phyloP scores from a whole-genome alignment of 2,888 invertebrate species.

The Cacoxenus indagator region DNA sequence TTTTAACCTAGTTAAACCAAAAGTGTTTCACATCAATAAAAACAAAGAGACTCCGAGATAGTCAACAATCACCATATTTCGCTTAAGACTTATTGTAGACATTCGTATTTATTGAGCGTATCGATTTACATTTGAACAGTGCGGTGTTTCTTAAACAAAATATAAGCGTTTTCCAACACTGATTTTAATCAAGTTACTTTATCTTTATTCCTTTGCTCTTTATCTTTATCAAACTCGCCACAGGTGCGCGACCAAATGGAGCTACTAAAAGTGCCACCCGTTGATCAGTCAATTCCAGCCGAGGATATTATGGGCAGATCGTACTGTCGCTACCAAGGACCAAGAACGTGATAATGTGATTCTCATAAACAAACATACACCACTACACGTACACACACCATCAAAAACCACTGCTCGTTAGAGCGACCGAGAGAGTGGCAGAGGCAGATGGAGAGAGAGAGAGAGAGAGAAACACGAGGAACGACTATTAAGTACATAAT shows the following conservation, averaged over 20 bases:
- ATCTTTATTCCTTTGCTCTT: neutral
- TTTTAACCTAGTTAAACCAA: too few species aligned
- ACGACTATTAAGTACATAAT: neutral
- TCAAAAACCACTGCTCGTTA: neutral
- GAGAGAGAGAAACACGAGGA: neutral
- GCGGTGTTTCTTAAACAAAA: too few species aligned
- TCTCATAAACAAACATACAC: conserved; percentile 33
- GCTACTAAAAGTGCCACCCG: conserved; percentile 73
- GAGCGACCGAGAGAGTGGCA: neutral
- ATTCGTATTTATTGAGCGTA: too few species aligned
- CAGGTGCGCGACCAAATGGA: conserved; percentile 75
- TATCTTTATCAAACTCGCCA: conserved; percentile 23
- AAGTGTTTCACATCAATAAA: too few species aligned
- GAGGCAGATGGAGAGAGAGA: neutral
- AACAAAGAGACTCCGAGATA: too few species aligned
- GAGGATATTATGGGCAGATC: conserved; percentile 75
- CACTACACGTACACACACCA: neutral
- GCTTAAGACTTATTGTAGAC: too few species aligned
- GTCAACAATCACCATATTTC: too few species aligned
- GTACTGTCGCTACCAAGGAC: conserved; percentile 74
- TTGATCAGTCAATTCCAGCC: conserved; percentile 74
- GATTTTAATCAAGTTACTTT: neutral
- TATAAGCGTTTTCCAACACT: neutral
- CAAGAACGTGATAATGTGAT: conserved; percentile 71
- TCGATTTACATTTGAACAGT: too few species aligned